Base-by-base conservation (phyloP, 2,888 invertebrate species). In the Rotaria magnacalcarata region DNA sequence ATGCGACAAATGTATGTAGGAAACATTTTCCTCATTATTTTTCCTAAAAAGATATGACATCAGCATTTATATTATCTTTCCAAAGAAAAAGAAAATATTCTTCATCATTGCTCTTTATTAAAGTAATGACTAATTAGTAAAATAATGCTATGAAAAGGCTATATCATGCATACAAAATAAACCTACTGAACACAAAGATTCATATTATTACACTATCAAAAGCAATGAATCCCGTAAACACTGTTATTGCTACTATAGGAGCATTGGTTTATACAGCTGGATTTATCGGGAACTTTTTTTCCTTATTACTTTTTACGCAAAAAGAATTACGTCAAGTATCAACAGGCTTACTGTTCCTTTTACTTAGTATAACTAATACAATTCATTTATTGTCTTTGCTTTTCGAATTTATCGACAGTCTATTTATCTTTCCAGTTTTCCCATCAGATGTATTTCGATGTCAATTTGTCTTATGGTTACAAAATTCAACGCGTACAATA, bases 291-390 rank as follows among this genome's bases (percentile, higher is more conserved):
- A 80, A 80, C 47, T 24, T n/a, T 8, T n/a, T 80, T 2, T 24
- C 80, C 0, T 80, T 47, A 24, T 21, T 80, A 11, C 43, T 80
- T 47, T 80, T 80, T 47, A n/a, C 47, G 24, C 80, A 80, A 43
- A 80, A 80, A n/a, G 80, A 80, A 47, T 80, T 80, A 47, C 80
- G 80, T 47, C 47, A 47, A n/a, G 80, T 80, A 47, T 80, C 80
- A 47, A 80, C 80, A 8, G 43, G 80, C 14, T 11, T 47, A 0
- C 11, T 47, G 24, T 80, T 80, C n/a, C 11, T 80, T 10, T 14
- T 80, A 47, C 47, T 80, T 11, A 80, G 47, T 24, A 80, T 80
- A 14, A 21, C 47, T n/a, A 47, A 14, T 47, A 80, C 80, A 5
- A 80, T 80, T 24, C 80, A 80, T 47, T 24, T 80, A 5, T 43